Percentiles rank a stretch among this genome's conserved stretches.
Conservation (phyloP, 64 coral and sea anemone genomes). For the Actinia tenebrosa region DNA sequence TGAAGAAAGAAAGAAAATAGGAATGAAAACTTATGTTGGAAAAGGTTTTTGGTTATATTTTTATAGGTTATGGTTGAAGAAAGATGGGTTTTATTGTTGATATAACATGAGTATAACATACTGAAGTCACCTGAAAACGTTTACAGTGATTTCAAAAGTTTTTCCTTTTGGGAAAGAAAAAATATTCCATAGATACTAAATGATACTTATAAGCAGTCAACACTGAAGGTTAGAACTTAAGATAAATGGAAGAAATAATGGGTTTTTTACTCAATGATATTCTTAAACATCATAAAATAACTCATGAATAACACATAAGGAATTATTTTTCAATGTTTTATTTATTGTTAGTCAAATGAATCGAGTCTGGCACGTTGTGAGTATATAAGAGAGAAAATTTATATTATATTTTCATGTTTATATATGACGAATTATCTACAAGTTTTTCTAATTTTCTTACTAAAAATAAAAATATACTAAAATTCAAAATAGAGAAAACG, state of each 20-base stretch:
- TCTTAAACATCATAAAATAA: background rate
- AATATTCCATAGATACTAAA: background rate
- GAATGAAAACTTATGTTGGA: background rate
- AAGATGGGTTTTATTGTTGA: background rate
- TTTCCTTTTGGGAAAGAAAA: background rate
- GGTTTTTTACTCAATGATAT: background rate
- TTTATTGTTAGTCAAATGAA: slow-evolving; percentile 8
- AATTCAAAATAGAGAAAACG: background rate
- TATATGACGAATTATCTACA: background rate
- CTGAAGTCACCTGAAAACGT: background rate
- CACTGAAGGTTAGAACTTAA: background rate
- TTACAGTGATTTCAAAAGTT: background rate
- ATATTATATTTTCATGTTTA: background rate
- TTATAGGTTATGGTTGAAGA: background rate
- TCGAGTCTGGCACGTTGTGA: slow-evolving; percentile 2
- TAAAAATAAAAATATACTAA: background rate
- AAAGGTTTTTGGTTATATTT: background rate
- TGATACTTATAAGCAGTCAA: background rate
- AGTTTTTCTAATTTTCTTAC: background rate
- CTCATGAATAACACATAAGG: background rate
- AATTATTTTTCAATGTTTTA: background rate
- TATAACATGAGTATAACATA: background rate
- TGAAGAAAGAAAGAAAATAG: no score
- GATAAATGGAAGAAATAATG: background rate
- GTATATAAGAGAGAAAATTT: background rate